These are phyloP conservation scores for Drosophila maculinotata DNA, from an alignment of 2,888 invertebrate genomes.

Conservation along the genomic window DNA sequence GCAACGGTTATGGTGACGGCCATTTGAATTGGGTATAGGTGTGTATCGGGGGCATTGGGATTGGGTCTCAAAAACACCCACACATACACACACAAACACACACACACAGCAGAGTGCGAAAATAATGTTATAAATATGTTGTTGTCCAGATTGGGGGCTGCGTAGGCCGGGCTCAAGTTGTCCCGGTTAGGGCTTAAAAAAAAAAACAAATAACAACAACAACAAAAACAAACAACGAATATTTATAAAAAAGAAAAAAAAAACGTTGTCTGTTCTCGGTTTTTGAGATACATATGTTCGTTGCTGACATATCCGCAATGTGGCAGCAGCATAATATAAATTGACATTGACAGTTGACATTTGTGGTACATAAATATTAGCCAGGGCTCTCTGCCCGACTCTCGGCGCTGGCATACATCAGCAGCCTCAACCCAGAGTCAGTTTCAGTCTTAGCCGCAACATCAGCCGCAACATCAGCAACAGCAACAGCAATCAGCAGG, in stretches of 20 bases:
- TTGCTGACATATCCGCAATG: slow-evolving; percentile 80
- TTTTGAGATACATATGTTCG: slow-evolving; percentile 77
- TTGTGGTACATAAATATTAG: slow-evolving; percentile 81
- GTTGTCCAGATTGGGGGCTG: slow-evolving; percentile 59
- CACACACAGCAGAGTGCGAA: slow-evolving; percentile 56
- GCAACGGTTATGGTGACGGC: slow-evolving; percentile 6
- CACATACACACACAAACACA: slow-evolving; percentile 21
- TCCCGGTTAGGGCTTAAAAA: slow-evolving; percentile 59
- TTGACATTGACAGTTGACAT: slow-evolving; percentile 80
- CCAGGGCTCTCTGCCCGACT: slow-evolving; percentile 62
- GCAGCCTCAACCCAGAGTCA: slow-evolving; percentile 29
- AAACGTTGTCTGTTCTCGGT: slow-evolving; percentile 53
- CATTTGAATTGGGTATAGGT: slow-evolving; percentile 5
- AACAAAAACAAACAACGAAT: slow-evolving; percentile 23
- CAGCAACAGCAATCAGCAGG: slow-evolving; percentile 67
- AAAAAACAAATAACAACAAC: slow-evolving; percentile 16
- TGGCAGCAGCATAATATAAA: slow-evolving; percentile 80
- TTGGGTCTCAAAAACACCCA: slow-evolving; percentile 37
- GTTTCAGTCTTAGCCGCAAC: slow-evolving; percentile 40
- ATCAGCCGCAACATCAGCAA: slow-evolving; percentile 32
- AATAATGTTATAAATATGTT: slow-evolving; percentile 79
- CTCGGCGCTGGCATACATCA: slow-evolving; percentile 46
- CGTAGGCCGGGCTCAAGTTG: slow-evolving; percentile 50
- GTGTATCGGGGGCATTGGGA: not conserved
- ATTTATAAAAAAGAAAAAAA: slow-evolving; percentile 12